Percentiles rank a stretch among this genome's conserved stretches.
Evolutionary conservation across 2,888 invertebrate species (phyloP).

Genomic region (Cephus pygmeus): DNA sequence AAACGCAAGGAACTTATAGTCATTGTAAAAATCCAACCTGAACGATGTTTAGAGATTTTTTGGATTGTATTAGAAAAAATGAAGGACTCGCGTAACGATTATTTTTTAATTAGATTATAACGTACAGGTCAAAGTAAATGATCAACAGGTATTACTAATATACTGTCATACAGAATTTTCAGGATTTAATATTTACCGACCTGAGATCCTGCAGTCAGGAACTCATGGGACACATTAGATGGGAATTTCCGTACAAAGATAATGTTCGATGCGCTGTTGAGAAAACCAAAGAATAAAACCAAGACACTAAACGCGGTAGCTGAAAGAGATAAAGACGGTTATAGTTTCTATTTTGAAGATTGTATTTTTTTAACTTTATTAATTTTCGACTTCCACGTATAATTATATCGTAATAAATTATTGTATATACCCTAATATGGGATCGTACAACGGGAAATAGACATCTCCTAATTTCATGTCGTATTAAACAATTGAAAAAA

Average conservation of each 20-base stretch:
- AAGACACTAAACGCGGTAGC: conserved; percentile 32
- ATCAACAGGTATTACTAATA: background rate
- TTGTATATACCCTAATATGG: conserved; percentile 28
- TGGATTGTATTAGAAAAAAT: background rate
- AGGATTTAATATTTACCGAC: background rate
- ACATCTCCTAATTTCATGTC: background rate
- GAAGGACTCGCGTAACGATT: background rate
- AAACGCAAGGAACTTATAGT: background rate
- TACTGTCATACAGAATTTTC: background rate
- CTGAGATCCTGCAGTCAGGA: background rate
- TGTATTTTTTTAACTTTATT: conserved; percentile 55
- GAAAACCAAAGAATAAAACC: conserved; percentile 13
- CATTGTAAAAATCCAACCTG: background rate
- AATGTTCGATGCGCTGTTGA: conserved; percentile 39
- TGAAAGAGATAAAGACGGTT: conserved; percentile 44
- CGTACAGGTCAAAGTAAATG: background rate
- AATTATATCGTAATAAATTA: conserved; percentile 31
- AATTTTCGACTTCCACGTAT: conserved; percentile 49
- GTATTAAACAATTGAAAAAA: background rate
- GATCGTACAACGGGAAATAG: conserved; percentile 29
- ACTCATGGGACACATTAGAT: conserved; percentile 17
- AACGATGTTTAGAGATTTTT: background rate
- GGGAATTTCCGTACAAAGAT: conserved; percentile 36
- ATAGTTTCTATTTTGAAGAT: conserved; percentile 56
- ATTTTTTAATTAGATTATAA: background rate